phyloP scores from a whole-genome alignment of 2,797 vertebrate species.

The Cyclura pinguis region DNA sequence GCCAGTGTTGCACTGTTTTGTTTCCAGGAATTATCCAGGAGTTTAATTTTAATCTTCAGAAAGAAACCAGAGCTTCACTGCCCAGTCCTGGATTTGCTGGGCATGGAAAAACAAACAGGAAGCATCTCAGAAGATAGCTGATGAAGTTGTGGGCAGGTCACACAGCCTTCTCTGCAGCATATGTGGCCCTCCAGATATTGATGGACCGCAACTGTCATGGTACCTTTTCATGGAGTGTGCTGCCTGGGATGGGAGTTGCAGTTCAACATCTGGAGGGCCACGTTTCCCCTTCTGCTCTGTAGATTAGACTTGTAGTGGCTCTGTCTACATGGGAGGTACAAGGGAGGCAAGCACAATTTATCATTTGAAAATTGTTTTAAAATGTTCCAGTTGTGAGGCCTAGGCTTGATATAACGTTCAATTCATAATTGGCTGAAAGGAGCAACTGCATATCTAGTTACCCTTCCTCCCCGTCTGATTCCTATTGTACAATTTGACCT shows the following conservation, averaged over 20 bases:
- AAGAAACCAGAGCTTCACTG: background rate
- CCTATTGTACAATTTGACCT: background rate
- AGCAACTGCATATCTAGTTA: background rate
- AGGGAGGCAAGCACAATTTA: background rate
- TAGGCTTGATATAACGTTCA: background rate
- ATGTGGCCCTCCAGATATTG: background rate
- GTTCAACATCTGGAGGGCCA: background rate
- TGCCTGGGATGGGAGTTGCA: background rate
- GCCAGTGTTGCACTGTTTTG: background rate
- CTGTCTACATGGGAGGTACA: background rate
- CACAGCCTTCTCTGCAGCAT: background rate
- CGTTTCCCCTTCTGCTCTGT: background rate
- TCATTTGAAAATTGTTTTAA: background rate
- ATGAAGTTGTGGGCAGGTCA: background rate
- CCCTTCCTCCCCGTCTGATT: background rate
- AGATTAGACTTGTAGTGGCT: background rate
- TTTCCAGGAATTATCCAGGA: background rate
- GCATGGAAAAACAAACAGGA: background rate
- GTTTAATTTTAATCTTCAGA: conserved; percentile 6
- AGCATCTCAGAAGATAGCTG: background rate
- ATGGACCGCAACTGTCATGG: background rate
- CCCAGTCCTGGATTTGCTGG: background rate
- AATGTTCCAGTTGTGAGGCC: background rate
- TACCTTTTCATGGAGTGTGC: background rate
- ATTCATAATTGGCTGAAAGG: background rate